A percentile compares a stretch with the other conserved stretches of the same genome.
These are phyloP conservation scores for Drosophila navojoa DNA, from an alignment of 1,140 invertebrate species.

Conservation along the genomic window DNA sequence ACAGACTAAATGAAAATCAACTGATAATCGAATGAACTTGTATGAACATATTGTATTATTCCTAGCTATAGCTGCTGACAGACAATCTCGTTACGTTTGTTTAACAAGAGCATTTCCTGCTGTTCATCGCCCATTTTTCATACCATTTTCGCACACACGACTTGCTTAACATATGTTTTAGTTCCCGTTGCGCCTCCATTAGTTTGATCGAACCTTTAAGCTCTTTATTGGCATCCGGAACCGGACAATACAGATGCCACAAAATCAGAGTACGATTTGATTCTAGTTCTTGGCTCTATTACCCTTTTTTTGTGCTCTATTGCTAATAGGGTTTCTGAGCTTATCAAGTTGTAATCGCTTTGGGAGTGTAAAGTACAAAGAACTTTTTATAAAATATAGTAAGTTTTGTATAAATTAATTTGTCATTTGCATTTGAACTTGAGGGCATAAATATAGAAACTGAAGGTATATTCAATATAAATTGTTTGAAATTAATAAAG, in stretches of 20 bases:
- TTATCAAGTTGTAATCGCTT: too few species aligned
- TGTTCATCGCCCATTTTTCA: constrained; percentile 40
- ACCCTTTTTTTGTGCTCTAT: neutral
- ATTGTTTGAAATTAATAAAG: too few species aligned
- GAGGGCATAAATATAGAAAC: neutral
- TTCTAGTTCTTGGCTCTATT: neutral
- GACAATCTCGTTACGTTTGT: neutral
- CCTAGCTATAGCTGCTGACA: too few species aligned
- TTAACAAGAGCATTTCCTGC: neutral
- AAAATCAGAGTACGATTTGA: neutral
- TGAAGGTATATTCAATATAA: neutral
- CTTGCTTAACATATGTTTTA: constrained; percentile 62
- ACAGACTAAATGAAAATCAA: too few species aligned
- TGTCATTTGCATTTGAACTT: neutral
- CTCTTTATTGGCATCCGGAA: constrained; percentile 35
- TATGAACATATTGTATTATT: too few species aligned
- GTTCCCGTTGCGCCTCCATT: constrained; percentile 43
- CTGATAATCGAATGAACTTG: too few species aligned
- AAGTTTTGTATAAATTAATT: neutral
- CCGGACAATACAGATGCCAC: too few species aligned
- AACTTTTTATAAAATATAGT: too few species aligned
- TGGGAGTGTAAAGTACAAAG: too few species aligned
- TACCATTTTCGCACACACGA: constrained; percentile 65
- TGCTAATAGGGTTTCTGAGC: neutral
- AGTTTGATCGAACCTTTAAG: constrained; percentile 42